Evolutionary conservation across 1,140 invertebrate species (phyloP).

Genomic region (Pachypsylla venusta): DNA sequence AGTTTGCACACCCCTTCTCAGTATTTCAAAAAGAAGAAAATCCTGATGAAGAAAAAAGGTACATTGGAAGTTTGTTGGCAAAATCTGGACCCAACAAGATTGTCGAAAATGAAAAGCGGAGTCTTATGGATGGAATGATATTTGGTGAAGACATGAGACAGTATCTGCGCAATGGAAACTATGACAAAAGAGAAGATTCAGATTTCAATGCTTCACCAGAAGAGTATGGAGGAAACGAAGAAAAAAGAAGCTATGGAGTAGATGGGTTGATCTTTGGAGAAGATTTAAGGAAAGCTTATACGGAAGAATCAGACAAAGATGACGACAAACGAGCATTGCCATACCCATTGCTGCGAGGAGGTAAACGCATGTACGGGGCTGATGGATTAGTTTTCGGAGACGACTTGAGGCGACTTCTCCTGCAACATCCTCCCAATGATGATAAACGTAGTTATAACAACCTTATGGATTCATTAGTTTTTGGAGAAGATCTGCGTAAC

Average conservation of each 20-base stretch:
- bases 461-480: neutral
- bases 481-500: neutral
- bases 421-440: neutral
- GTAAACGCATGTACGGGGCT: neutral
- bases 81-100: neutral
- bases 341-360: neutral
- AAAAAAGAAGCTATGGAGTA: neutral
- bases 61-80: constrained; percentile 2
- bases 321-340: neutral
- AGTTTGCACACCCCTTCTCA: neutral
- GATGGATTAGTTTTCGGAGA: neutral
- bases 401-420: neutral
- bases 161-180: neutral
- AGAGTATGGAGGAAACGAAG: neutral
- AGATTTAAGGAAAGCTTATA: neutral
- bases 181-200: neutral
- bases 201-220: neutral
- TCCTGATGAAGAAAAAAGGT: neutral
- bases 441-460: neutral
- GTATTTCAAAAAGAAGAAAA: neutral
- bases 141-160: constrained; percentile 7
- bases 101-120: neutral
- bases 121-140: neutral
- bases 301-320: neutral
- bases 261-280: neutral